Conservation (phyloP, 2,113 vertebrate species). For the Phaetusa simplex region DNA sequence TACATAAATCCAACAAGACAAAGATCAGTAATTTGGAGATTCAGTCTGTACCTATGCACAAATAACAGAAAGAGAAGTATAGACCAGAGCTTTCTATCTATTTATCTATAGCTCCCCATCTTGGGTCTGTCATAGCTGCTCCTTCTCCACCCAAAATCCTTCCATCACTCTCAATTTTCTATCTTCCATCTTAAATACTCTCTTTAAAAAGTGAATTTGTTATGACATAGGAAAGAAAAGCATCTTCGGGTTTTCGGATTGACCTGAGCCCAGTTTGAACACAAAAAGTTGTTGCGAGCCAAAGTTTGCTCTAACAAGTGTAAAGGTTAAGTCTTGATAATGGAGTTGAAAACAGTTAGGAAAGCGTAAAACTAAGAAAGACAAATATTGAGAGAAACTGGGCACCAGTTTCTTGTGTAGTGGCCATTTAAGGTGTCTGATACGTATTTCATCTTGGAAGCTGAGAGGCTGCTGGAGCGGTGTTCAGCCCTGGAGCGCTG, state of each 20-base stretch:
- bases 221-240: not conserved
- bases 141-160: not conserved
- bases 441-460: not conserved
- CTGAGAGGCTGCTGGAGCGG: not conserved
- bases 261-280: not conserved
- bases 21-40: not conserved
- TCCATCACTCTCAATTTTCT: not conserved
- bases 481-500: not conserved
- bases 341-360: not conserved
- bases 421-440: not conserved
- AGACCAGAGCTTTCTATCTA: not conserved
- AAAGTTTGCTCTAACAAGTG: not conserved
- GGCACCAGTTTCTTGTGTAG: not conserved
- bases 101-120: not conserved
- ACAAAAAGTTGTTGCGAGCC: not conserved
- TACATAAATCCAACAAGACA: not conserved
- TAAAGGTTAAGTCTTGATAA: not conserved
- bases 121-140: not conserved
- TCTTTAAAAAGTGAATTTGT: not conserved
- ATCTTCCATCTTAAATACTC: not conserved
- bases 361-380: not conserved
- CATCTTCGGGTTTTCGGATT: not conserved
- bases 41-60: not conserved
- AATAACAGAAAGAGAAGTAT: not conserved
- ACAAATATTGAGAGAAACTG: not conserved